Evolutionary conservation across 1,140 invertebrate genomes (phyloP).

Genomic region (Glomeris maerens): DNA sequence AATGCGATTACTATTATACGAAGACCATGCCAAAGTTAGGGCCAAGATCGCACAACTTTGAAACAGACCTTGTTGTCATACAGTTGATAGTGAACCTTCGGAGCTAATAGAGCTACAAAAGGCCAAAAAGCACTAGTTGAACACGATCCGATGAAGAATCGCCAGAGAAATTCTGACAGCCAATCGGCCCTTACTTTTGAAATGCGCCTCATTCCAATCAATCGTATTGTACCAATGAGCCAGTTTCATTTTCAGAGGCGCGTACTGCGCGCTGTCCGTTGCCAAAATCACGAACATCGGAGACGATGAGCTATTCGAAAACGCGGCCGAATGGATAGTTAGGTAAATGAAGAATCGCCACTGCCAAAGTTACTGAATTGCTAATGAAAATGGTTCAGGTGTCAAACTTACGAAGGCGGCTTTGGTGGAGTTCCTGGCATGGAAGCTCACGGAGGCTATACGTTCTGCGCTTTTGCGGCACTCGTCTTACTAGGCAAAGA

Average conservation of each 20-base stretch:
- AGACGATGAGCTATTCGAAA: conserved; percentile 60
- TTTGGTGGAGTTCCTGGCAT: conserved; percentile 86
- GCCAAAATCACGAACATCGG: conserved; percentile 75
- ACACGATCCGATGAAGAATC: no score
- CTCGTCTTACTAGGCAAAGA: conserved; percentile 65
- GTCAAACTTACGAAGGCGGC: conserved; percentile 97
- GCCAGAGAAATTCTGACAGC: no score
- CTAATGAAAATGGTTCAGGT: conserved; percentile 35
- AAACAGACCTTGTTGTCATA: no score
- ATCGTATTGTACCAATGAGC: neutral
- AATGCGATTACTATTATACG: neutral
- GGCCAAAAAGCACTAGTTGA: no score
- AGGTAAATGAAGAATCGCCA: conserved; percentile 30
- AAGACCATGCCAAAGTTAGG: no score
- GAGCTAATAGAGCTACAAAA: no score
- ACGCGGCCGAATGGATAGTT: conserved; percentile 77
- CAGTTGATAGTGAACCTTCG: no score
- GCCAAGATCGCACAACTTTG: no score
- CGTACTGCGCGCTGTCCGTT: conserved; percentile 84
- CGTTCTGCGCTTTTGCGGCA: conserved; percentile 87
- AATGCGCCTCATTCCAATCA: no score
- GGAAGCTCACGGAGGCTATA: conserved; percentile 97
- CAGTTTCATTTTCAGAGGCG: conserved; percentile 43
- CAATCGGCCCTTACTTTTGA: no score
- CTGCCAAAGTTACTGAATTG: conserved; percentile 6